Conservation (phyloP, 2,113 vertebrate genomes). For the Myocastor coypus region DNA sequence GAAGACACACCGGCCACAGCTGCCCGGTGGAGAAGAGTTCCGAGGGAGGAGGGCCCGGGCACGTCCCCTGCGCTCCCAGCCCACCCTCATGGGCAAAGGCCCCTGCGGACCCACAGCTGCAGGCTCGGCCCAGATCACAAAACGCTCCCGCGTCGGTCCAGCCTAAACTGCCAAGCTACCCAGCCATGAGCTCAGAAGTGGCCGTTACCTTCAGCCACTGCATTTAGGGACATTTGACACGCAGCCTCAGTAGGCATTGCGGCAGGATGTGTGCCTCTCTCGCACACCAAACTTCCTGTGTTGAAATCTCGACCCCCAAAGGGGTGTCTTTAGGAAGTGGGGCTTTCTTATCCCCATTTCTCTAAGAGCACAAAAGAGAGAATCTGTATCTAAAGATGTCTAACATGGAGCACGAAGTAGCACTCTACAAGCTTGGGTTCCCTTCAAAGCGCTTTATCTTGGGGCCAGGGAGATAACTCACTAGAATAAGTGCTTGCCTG, state of each 20-base stretch:
- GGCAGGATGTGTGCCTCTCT: background rate
- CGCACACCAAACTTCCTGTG: background rate
- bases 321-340: background rate
- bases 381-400: background rate
- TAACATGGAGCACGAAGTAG: background rate
- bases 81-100: background rate
- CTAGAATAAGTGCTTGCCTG: too few species aligned
- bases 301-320: background rate
- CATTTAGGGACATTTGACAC: background rate
- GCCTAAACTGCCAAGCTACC: background rate
- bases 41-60: accelerated
- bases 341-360: background rate
- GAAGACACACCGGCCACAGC: background rate
- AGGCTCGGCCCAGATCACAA: background rate
- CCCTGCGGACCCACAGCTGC: background rate
- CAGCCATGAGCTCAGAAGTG: background rate
- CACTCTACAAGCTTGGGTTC: background rate
- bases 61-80: background rate
- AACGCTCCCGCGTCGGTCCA: background rate
- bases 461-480: too few species aligned
- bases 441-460: background rate
- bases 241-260: background rate
- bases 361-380: background rate
- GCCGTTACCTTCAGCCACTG: background rate
- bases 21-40: background rate